Evolutionary conservation across 2,888 invertebrate genomes (phyloP), one percentile per base, ranked within the genome.

Genomic region (Hedya salicella): DNA sequence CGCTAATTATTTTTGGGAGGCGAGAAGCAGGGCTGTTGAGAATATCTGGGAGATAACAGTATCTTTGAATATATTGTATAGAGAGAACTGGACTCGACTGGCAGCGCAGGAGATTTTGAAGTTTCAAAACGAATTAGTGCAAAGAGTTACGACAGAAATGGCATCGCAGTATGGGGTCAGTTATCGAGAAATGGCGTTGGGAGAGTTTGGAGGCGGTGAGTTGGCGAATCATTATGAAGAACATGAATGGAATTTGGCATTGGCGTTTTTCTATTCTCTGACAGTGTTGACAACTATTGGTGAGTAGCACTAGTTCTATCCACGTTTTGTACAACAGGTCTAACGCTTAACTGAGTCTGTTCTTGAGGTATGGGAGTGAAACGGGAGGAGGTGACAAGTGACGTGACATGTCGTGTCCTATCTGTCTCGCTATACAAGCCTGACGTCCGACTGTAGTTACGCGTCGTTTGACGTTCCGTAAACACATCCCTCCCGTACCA

Each of bases 241-340:
- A 75, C 94, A 95, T 83, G 96, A 97, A 85, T 97, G 97, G 97
- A 97, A 96, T 85, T 95, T 97, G 85, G 96, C 97, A 62, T 95
- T 96, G 79, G 97, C 98, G 62, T 98, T 98, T 91, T 95, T 98
- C 77, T 98, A 98, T 90, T 98, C 98, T 19, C 94, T 98, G 74
- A 98, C 98, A 40, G 97, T 98, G 72, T 94, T 98, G 77, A 98
- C 98, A 56, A 98, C 97, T 69, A 96, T 97, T 83, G 97, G 97
- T 97, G 86, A 95, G 95, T 92, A 70, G 73, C 46, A 68, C 6
- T 25, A 25, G 25, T 25, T 6, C 25, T 25, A 25, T 25, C 3
- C 6, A 25, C 25, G 6, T 25, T n/a, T n/a, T n/a, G n/a, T n/a
- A n/a, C n/a, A n/a, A n/a, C n/a, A n/a, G n/a, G n/a, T n/a, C n/a